These are phyloP conservation scores for Danaus plexippus DNA, from an alignment of 1,140 invertebrate genomes.

Conservation along the genomic window DNA sequence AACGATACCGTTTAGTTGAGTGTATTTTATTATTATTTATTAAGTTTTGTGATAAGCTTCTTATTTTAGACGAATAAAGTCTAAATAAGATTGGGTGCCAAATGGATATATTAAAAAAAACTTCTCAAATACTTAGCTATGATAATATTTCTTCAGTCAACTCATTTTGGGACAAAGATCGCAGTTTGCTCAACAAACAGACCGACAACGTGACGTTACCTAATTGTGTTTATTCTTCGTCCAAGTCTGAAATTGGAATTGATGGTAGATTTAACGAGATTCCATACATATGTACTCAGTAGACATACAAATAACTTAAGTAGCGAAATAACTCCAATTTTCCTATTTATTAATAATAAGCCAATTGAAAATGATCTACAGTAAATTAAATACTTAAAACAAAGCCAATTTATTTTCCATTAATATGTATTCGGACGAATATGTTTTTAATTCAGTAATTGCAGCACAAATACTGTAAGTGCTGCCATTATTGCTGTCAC, in stretches of 20 bases:
- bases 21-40: no score
- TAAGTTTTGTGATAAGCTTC: no score
- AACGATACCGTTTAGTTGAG: no score
- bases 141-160: slow-evolving; percentile 45
- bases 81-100: slow-evolving; percentile 4
- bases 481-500: slow-evolving; percentile 53
- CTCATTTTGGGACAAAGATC: slow-evolving; percentile 37
- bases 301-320: background rate
- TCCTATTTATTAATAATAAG: no score
- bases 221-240: slow-evolving; percentile 53
- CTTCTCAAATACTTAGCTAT: slow-evolving; percentile 26
- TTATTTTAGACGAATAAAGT: background rate
- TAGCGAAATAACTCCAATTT: no score
- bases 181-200: slow-evolving; percentile 43
- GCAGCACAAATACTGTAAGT: slow-evolving; percentile 40
- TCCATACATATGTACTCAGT: slow-evolving; percentile 4
- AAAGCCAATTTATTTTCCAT: slow-evolving; percentile 54
- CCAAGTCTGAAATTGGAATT: slow-evolving; percentile 18
- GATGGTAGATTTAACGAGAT: slow-evolving; percentile 12
- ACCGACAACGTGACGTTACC: slow-evolving; percentile 28
- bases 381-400: slow-evolving; percentile 20
- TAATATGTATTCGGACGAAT: slow-evolving; percentile 49
- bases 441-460: slow-evolving; percentile 66
- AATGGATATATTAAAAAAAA: slow-evolving; percentile 6
- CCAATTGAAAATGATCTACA: no score